Evolutionary conservation across 1,140 invertebrate genomes (phyloP), one percentile per base, ranked within the genome.

Genomic region (Apolygus lucorum): DNA sequence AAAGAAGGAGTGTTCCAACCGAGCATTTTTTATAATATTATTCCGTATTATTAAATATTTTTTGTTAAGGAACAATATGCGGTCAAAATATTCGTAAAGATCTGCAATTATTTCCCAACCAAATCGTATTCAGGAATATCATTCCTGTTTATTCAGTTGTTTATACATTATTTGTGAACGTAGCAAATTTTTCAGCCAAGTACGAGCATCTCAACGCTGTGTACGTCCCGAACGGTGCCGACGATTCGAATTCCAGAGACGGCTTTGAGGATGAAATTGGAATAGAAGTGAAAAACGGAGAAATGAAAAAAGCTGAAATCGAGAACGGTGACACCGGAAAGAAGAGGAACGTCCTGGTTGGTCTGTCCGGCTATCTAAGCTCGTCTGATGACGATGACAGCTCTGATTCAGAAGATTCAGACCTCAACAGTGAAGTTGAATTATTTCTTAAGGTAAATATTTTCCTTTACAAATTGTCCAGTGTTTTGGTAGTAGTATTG

Each of bases 311-410:
- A 24, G 65, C 21, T 14, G 63, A 62, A 11, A 24, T 24, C 25
- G 24, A 26, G 28, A 59, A 59, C 54, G 54, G 54, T 13, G 54
- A 59, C 8, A 24, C 49, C 1, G 26, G 24, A 59, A 24, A 64
- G 65, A 62, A 70, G 63, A 59, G 54, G 8, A 24, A 17, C 74
- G 77, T 80, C 0, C 68, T 82, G 28, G 75, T 75, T 34, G 79
- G 79, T 72, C 73, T 82, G 68, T 72, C 81, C 24, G 80, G 79
- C 14, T 79, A 82, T 26, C 81, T 81, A 49, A 80, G 81, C 79
- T 0, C 68, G 22, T 17, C 54, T 4, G 54, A 59, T 22, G 54
- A 59, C 22, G 54, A 59, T 4, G 80, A 82, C 24, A 80, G 79
- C 66, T 72, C 68, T 1, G 79, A 80, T 34, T 4, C 4, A 42